A percentile compares a stretch with the other conserved stretches of the same genome.
These are phyloP conservation scores for Uropsilus gracilis DNA, from an alignment of 2,113 vertebrate genomes.

Conservation along the genomic window DNA sequence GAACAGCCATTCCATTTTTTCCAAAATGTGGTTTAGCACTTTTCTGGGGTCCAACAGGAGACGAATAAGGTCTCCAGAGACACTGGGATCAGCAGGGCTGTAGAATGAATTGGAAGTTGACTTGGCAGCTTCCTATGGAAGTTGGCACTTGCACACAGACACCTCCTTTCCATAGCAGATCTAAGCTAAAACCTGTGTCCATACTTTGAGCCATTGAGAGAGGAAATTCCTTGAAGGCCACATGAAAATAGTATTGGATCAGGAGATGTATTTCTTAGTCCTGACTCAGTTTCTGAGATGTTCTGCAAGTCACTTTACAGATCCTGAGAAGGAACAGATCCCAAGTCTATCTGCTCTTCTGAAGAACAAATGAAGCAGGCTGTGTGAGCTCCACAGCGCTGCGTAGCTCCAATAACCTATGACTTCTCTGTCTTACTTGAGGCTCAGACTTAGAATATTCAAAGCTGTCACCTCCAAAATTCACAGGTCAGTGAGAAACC, in stretches of 20 bases:
- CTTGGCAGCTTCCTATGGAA: neutral
- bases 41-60: neutral
- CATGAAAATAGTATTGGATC: neutral
- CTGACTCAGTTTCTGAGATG: neutral
- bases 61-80: neutral
- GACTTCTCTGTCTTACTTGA: neutral
- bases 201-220: neutral
- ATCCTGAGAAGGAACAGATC: neutral
- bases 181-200: neutral
- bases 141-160: neutral
- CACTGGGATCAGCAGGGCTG: accelerated
- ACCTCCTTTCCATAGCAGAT: neutral
- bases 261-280: neutral
- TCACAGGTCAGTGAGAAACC: neutral
- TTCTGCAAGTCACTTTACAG: neutral
- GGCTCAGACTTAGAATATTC: neutral
- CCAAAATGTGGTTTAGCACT: neutral
- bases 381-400: neutral
- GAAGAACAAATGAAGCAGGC: neutral
- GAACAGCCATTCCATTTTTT: neutral
- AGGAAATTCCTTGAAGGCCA: neutral
- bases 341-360: neutral
- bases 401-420: neutral
- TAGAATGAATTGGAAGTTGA: neutral
- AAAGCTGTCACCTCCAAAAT: neutral